A percentile compares a stretch with the other conserved stretches of the same genome.
Conservation (phyloP, 1,140 invertebrate genomes). For the Stratiolaelaps scimitus region DNA sequence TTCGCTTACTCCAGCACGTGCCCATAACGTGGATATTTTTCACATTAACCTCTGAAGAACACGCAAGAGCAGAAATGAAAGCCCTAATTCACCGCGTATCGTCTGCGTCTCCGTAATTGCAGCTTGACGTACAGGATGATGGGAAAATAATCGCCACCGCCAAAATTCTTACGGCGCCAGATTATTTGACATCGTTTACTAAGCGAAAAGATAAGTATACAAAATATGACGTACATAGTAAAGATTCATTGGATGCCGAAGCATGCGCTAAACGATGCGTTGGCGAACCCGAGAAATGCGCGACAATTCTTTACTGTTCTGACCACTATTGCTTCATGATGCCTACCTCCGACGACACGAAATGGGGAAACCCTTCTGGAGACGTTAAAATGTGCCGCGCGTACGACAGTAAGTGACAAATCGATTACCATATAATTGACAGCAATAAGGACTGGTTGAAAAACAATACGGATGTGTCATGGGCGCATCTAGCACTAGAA, state of each 20-base stretch:
- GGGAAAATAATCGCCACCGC: background rate
- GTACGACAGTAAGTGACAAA: background rate
- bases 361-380: background rate
- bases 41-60: too few species aligned
- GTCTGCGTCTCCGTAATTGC: background rate
- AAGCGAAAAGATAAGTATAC: background rate
- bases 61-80: too few species aligned
- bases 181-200: background rate
- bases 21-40: too few species aligned
- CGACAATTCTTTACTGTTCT: conserved; percentile 7
- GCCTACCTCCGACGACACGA: too few species aligned
- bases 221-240: background rate
- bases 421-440: too few species aligned
- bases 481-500: too few species aligned
- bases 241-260: background rate
- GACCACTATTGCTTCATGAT: background rate
- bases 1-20: too few species aligned
- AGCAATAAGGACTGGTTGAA: too few species aligned
- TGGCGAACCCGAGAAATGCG: background rate
- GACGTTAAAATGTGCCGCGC: background rate
- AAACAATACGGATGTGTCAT: too few species aligned
- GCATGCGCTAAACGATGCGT: background rate
- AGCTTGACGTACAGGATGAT: background rate
- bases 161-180: background rate
- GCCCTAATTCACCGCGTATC: too few species aligned